These are phyloP conservation scores for Prunella fulvescens DNA, from an alignment of 2,113 vertebrate genomes.

Conservation along the genomic window DNA sequence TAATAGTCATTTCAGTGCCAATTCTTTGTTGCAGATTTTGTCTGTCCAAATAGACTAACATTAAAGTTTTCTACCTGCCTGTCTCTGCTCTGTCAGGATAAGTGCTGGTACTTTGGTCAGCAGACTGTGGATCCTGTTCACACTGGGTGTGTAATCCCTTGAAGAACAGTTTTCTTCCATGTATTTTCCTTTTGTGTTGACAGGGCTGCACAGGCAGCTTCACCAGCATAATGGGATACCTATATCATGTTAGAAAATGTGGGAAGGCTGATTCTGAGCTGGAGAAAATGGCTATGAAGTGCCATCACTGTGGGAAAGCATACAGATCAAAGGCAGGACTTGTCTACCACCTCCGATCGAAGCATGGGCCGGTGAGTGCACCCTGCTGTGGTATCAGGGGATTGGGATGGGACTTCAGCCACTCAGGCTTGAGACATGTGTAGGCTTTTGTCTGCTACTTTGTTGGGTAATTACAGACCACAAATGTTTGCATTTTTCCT, in stretches of 20 bases:
- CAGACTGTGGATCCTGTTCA: neutral
- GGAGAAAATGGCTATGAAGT: conserved; percentile 88
- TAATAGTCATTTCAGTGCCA: neutral
- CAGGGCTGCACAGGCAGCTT: conserved; percentile 91
- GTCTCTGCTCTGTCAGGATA: neutral
- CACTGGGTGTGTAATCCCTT: neutral
- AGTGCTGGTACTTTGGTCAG: neutral
- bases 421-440: accelerated
- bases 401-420: neutral
- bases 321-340: conserved; percentile 92
- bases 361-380: conserved; percentile 87
- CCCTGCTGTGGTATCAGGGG: neutral
- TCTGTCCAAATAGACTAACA: neutral
- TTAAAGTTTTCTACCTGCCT: neutral
- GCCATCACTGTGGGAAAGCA: conserved; percentile 87
- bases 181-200: conserved; percentile 7
- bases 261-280: conserved; percentile 90
- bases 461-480: neutral
- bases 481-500: neutral
- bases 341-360: conserved; percentile 89
- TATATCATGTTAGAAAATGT: conserved; percentile 91
- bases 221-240: conserved; percentile 93
- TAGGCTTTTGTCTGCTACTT: neutral
- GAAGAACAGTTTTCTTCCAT: neutral
- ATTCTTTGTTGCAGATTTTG: neutral